Evolutionary conservation across 1,140 invertebrate genomes (phyloP), one percentile per base, ranked within the genome.

Genomic region (Brachionus manjavacas): DNA sequence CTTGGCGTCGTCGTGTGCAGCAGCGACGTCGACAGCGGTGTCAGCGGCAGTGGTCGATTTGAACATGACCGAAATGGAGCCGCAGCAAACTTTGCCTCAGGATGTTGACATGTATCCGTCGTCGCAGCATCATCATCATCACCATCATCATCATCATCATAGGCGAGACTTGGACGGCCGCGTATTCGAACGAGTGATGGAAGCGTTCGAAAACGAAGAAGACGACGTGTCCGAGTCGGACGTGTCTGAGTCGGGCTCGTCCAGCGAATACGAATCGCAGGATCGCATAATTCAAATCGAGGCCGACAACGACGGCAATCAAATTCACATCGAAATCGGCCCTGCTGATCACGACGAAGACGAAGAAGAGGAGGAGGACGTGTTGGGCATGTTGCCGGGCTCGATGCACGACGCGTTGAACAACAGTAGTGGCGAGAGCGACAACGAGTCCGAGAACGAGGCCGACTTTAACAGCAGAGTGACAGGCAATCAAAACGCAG

Each of bases 301-400:
- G 23, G 35, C 52, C n/a, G 79, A 81, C 39, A 68, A 68, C 28
- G 52, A 81, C 39, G 52, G 64, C 31, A 81, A 64, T 81, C 49
- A 81, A 41, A 81, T 81, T 64, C 79, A 81, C 41, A 81, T 81
- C 31, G 79, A 68, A 60, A 81, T 68, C 11, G 79, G 52, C n/a
- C 52, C 20, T 52, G 70, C 43, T 23, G 85, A 72, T 12, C 66
- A 85, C 16, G 55, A 83, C 3, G 60, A 66, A 35, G 79, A 49
- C 2, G 85, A 78, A 2, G 90, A 91, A 81, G 91, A 91, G 0
- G 91, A 93, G 84, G 92, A 92, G 8, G 93, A 93, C 85, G 92
- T 16, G 23, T 23, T 76, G 11, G 72, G 20, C 1, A 35, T 35
- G 12, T 3, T 76, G 46, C 93, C 41, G 12, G 72, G 8, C 9